These are phyloP conservation scores for Pharmacophagus antenor DNA, from an alignment of 2,888 invertebrate species.

Conservation along the genomic window DNA sequence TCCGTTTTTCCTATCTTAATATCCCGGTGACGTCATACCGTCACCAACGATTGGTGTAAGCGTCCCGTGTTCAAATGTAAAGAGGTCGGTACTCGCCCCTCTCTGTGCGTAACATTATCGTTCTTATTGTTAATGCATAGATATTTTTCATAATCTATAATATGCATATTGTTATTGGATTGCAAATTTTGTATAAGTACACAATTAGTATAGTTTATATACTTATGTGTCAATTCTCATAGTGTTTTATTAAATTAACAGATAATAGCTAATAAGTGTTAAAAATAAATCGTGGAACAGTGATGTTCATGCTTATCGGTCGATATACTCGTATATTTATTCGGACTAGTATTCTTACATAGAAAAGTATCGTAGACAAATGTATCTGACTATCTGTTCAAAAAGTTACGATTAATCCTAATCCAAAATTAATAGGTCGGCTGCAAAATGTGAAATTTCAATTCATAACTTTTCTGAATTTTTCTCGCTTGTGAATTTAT, in stretches of 20 bases:
- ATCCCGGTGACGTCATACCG: conserved; percentile 60
- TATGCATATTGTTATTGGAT: conserved; percentile 77
- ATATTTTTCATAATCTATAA: conserved; percentile 78
- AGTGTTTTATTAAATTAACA: conserved; percentile 80
- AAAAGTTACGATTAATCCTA: conserved; percentile 33
- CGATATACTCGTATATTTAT: conserved; percentile 22
- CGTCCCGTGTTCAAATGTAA: conserved; percentile 59
- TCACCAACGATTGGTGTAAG: conserved; percentile 63
- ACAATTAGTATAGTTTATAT: conserved; percentile 82
- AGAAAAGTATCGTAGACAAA: conserved; percentile 22
- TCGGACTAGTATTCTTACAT: conserved; percentile 26
- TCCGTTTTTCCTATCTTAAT: conserved; percentile 64
- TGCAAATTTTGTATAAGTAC: conserved; percentile 80
- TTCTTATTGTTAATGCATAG: conserved; percentile 65
- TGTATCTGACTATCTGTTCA: conserved; percentile 30
- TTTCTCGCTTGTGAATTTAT: conserved; percentile 46
- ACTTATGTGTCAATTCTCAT: conserved; percentile 83
- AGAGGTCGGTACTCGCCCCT: neutral
- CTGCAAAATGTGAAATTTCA: conserved; percentile 24
- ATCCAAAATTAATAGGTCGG: conserved; percentile 33
- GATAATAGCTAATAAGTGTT: conserved; percentile 80
- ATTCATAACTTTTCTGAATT: conserved; percentile 36
- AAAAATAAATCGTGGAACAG: conserved; percentile 68
- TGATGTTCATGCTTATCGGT: conserved; percentile 64
- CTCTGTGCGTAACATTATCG: conserved; percentile 52